phyloP scores from a whole-genome alignment of 2,113 vertebrate species.

The Empidonax alnorum region DNA sequence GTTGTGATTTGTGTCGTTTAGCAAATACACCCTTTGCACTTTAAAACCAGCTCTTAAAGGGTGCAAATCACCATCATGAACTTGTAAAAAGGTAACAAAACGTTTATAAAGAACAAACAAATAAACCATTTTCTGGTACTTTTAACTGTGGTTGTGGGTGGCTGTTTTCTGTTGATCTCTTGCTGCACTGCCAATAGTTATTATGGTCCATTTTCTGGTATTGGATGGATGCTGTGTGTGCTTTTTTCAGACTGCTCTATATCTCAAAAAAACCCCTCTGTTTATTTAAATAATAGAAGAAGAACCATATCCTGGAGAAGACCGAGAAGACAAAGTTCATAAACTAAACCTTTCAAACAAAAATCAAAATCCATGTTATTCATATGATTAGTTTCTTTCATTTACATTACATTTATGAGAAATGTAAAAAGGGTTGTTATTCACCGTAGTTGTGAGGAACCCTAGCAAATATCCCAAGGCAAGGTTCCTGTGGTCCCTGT shows the following conservation, averaged over 20 bases:
- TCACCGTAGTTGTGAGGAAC: background rate
- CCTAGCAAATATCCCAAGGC: background rate
- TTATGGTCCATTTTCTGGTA: background rate
- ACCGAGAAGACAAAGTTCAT: background rate
- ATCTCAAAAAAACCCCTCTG: background rate
- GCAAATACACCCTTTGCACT: background rate
- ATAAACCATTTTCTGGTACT: background rate
- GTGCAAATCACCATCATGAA: background rate
- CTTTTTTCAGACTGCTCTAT: background rate
- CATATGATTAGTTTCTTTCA: background rate
- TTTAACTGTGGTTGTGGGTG: background rate
- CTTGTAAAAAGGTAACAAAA: background rate
- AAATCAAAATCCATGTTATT: background rate
- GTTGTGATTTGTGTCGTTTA: background rate
- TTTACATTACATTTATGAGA: background rate
- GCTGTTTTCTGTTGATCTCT: background rate
- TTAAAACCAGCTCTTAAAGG: background rate
- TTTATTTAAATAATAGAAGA: background rate
- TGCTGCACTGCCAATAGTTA: background rate
- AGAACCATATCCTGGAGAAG: background rate
- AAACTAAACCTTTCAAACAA: background rate
- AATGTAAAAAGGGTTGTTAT: background rate
- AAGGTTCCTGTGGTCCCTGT: background rate
- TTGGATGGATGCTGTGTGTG: background rate
- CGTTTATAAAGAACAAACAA: background rate